Conservation (phyloP, 2,888 invertebrate species). For the Drosophila neonasuta region DNA sequence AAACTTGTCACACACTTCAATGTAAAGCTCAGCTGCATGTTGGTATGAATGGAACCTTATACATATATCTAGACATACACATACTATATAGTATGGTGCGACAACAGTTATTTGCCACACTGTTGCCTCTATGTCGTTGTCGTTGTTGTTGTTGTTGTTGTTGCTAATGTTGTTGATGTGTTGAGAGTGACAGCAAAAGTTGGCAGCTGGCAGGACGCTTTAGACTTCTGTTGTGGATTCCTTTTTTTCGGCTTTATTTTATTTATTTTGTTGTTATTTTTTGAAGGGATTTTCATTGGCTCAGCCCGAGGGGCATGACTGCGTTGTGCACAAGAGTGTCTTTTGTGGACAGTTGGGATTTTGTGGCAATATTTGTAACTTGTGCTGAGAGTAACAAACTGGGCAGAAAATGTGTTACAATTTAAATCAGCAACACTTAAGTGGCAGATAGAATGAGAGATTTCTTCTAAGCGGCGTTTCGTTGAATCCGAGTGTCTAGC, state of each 20-base stretch:
- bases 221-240: conserved; percentile 31
- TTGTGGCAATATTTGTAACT: conserved; percentile 54
- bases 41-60: conserved; percentile 4
- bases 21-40: conserved; percentile 50
- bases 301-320: not conserved
- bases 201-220: conserved; percentile 32
- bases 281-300: conserved; percentile 40
- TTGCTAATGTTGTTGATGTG: conserved; percentile 18
- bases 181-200: conserved; percentile 37
- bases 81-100: conserved; percentile 32
- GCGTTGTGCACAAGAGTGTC: conserved; percentile 5
- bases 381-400: conserved; percentile 58
- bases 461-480: conserved; percentile 25
- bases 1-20: conserved; percentile 73
- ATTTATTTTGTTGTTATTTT: conserved; percentile 28
- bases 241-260: conserved; percentile 21
- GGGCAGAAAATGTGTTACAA: conserved; percentile 46
- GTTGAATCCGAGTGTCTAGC: conserved; percentile 47
- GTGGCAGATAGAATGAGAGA: conserved; percentile 16
- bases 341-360: conserved; percentile 47
- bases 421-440: conserved; percentile 38
- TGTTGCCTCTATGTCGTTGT: conserved; percentile 53
- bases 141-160: not conserved
- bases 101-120: conserved; percentile 73
- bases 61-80: conserved; percentile 5